These are phyloP conservation scores for Hestina assimilis DNA, from an alignment of 1,140 invertebrate genomes.

Conservation along the genomic window DNA sequence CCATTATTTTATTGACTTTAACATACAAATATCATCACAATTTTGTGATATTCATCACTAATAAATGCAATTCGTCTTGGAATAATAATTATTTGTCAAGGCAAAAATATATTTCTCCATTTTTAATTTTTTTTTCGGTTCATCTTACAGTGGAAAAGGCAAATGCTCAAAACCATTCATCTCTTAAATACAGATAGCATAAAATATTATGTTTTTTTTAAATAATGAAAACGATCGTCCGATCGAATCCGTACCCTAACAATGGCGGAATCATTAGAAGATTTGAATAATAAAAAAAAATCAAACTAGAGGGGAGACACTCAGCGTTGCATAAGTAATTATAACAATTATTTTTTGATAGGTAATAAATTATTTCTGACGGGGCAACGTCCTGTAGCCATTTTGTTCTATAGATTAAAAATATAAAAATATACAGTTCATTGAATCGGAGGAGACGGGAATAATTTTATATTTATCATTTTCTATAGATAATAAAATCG, in stretches of 20 bases:
- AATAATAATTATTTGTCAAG: no score
- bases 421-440: not conserved
- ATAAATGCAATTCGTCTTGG: no score
- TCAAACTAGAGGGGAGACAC: constrained; percentile 48
- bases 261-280: constrained; percentile 59
- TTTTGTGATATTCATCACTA: no score
- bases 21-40: no score
- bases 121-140: no score
- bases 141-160: no score
- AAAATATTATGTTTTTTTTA: not conserved
- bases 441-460: not conserved
- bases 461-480: not conserved
- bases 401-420: constrained; percentile 2
- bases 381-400: constrained; percentile 24
- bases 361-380: constrained; percentile 70
- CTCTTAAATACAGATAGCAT: not conserved
- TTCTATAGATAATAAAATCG: no score
- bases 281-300: constrained; percentile 71
- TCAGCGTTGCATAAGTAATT: constrained; percentile 68
- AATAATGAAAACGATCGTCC: constrained; percentile 20
- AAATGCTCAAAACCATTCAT: no score
- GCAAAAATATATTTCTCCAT: no score
- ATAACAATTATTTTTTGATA: constrained; percentile 75
- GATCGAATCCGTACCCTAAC: constrained; percentile 26
- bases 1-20: not conserved